Evolutionary conservation across 2,797 vertebrate genomes (phyloP), one percentile per base, ranked within the genome.

Genomic region (Sebastiscus albofasciatus): DNA sequence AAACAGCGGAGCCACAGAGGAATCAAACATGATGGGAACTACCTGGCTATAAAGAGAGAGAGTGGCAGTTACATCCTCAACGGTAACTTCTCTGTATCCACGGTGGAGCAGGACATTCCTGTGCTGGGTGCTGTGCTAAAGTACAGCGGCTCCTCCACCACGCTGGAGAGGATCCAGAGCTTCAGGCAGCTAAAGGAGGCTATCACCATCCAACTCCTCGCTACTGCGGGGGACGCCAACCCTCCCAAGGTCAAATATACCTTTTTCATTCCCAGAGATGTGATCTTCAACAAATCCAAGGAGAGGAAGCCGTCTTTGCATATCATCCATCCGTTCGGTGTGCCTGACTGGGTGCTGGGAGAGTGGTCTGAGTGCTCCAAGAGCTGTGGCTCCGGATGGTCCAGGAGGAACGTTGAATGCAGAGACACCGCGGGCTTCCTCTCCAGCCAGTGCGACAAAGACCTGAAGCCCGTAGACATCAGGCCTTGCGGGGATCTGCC

Each of bases 291-390:
- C 87, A 96, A 94, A 79, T 95, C 96, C 62, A 90, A 89, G 88
- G 97, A 96, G 46, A 97, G 92, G 74, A 93, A 92, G 2, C 77
- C 82, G 2, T 97, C 96, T 0, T 81, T 95, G 73, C 97, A 99
- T 0, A 31, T 95, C 71, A 97, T 98, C 80, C 95, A 93, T 12
- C 97, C 97, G 0, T 95, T 97, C 60, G 90, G 96, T 22, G 93
- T 92, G 0, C 93, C 96, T 0, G 96, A 98, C 36, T 99, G 98
- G 97, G 94, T 96, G 3, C 87, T 97, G 72, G 97, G 98, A 0
- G 97, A 99, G 85, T 99, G 98, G 98, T 98, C 98, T 0, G 95
- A 95, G 87, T 99, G 98, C 85, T 98, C 98, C 14, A 97, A 97
- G 90, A 98, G 96, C 66, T 99, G 98, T 0, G 97, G 97, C 39